Percentiles rank a stretch among this genome's conserved stretches.
Conservation (phyloP, 2,797 vertebrate genomes). For the Cichlasoma orientale region DNA sequence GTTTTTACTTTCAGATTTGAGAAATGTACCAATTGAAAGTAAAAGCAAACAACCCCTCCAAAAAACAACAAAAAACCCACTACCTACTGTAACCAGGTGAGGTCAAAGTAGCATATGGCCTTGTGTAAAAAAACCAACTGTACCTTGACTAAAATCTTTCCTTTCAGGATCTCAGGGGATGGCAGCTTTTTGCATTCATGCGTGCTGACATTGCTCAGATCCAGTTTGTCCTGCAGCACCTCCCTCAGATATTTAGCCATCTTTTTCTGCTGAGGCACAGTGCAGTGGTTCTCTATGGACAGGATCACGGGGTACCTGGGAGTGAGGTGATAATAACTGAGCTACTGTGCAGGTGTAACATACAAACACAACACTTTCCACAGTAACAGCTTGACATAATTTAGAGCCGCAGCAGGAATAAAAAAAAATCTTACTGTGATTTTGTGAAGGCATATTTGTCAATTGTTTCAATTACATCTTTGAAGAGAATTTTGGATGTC, state of each 20-base stretch:
- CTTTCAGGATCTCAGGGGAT: constrained; percentile 90
- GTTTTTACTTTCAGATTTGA: not conserved
- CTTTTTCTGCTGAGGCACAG: constrained; percentile 92
- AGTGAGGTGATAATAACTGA: not conserved
- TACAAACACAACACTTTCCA: not conserved
- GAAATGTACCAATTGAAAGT: not conserved
- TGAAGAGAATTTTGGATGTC: constrained; percentile 94
- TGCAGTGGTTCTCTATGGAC: constrained; percentile 94
- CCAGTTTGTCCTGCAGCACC: constrained; percentile 90
- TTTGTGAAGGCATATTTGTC: constrained; percentile 92
- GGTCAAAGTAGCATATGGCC: not conserved
- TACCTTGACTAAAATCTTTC: constrained; percentile 96
- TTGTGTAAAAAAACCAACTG: not conserved
- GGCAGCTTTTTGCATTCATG: constrained; percentile 87
- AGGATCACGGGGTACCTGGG: constrained; percentile 90
- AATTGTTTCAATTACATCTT: constrained; percentile 90
- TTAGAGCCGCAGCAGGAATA: not conserved
- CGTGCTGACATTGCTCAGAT: constrained; percentile 83
- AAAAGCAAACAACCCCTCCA: not conserved
- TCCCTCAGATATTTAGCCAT: constrained; percentile 91
- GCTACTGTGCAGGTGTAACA: not conserved
- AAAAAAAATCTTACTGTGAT: constrained; percentile 82
- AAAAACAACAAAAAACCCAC: not conserved
- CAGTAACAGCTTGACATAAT: not conserved
- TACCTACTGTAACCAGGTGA: not conserved